phyloP scores from a whole-genome alignment of 2,888 invertebrate species.

The Trachelus iudaicus region DNA sequence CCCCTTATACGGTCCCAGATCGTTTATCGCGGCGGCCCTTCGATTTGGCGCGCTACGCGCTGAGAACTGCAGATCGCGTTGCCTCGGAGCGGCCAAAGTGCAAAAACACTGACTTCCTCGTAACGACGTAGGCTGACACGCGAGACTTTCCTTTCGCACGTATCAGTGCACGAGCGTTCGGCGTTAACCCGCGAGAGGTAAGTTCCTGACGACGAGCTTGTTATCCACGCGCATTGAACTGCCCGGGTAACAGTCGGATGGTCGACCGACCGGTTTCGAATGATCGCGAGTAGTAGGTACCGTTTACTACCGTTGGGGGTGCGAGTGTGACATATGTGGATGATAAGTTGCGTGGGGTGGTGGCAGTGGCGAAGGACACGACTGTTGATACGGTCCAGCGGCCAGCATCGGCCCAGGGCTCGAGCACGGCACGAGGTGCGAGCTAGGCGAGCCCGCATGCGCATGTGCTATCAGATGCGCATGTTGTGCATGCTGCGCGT shows the following conservation, averaged over 20 bases:
- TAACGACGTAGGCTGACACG: neutral
- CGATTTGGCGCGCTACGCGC: neutral
- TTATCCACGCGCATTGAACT: neutral
- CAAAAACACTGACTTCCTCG: neutral
- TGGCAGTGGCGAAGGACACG: slow-evolving; percentile 81
- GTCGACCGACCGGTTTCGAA: neutral
- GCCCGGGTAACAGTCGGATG: neutral
- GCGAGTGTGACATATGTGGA: slow-evolving; percentile 78
- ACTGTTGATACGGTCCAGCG: slow-evolving; percentile 68
- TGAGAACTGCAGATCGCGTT: neutral
- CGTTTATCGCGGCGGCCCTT: neutral
- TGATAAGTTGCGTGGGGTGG: slow-evolving; percentile 70
- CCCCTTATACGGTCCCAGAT: neutral
- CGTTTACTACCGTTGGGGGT: slow-evolving; percentile 82
- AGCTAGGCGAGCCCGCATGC: slow-evolving; percentile 68
- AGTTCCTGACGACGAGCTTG: neutral
- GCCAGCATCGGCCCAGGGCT: slow-evolving; percentile 82
- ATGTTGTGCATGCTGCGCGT: slow-evolving; percentile 72
- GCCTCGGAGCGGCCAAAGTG: neutral
- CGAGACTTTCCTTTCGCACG: neutral
- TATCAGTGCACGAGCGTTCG: neutral
- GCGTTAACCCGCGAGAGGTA: neutral
- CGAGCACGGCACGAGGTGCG: slow-evolving; percentile 70
- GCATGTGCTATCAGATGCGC: slow-evolving; percentile 75
- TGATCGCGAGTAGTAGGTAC: neutral